Base-by-base conservation (phyloP, 2,888 invertebrate genomes). In the Liodrosophila aerea region DNA sequence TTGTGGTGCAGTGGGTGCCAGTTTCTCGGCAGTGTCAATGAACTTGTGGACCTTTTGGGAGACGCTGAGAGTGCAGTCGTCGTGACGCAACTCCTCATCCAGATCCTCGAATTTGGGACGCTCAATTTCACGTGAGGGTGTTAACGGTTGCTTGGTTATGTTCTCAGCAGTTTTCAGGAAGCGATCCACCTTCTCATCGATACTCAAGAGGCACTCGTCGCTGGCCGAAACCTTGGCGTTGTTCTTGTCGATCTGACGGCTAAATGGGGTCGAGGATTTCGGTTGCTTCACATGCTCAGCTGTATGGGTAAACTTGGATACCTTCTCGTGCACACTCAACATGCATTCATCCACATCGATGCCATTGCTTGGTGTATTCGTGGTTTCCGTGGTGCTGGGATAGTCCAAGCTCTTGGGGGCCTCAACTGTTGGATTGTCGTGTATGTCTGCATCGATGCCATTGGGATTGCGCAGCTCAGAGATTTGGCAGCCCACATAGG, bases 321-420 rank as follows among this genome's bases (percentile, higher is more conserved):
- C 94, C 87, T 94, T 94, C 83, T 94, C 93, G 34, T 93, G 93
- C 7, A 94, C 94, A 45, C 93, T 93, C 18, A 94, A 73, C 11
- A 94, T 88, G 72, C 93, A 93, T 73, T 94, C 93, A 72, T 94
- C 94, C 4, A 64, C 47, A 11, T 76, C 76, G 18, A 91, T 91
- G 43, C 91, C 66, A 29, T 60, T 68, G 45, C 27, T 12, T 0
- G 29, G 12, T 1, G 11, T 39, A 1, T 7, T 16, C 12, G 39
- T 31, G 45, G 22, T 41, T 4, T 49, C 40, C 7, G 36, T 58
- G 4, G 18, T 29, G 1, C 34, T 52, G 1, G 73, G 74, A 37
- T 86, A 88, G 4, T 89, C 89, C 56, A 93, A 91, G 31, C 91
- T 90, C 43, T 91, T 91, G 41, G 92, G 92, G 2, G 92, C 91